Evolutionary conservation across 2,888 invertebrate genomes (phyloP).

Genomic region (Rotaria sp.): DNA sequence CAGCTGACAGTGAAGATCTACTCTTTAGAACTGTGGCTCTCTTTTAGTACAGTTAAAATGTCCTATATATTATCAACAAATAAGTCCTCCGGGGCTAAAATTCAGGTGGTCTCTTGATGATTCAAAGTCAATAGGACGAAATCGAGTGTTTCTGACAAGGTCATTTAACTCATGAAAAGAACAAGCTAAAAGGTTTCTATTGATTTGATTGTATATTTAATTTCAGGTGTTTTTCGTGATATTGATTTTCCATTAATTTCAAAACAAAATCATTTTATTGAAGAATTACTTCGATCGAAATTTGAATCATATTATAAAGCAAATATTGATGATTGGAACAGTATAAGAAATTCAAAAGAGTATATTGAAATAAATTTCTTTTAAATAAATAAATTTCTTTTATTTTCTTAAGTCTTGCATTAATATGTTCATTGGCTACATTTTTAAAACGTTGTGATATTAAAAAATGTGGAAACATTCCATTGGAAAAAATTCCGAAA

Average conservation of each 20-base stretch:
- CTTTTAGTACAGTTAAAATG: too few species aligned
- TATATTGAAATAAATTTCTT: background rate
- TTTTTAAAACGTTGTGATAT: conserved; percentile 31
- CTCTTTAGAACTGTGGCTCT: too few species aligned
- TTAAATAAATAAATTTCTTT: background rate
- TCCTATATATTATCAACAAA: too few species aligned
- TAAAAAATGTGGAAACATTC: conserved; percentile 36
- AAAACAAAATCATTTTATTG: conserved; percentile 29
- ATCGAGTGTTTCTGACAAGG: too few species aligned
- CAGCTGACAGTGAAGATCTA: too few species aligned
- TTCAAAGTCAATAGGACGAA: too few species aligned
- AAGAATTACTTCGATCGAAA: conserved; percentile 6
- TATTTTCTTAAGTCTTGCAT: conserved; percentile 11
- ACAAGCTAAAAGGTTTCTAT: too few species aligned
- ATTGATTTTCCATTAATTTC: background rate
- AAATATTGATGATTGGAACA: conserved; percentile 29
- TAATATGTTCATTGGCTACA: conserved; percentile 36
- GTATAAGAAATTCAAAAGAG: conserved; percentile 5
- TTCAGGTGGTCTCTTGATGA: too few species aligned
- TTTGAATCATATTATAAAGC: conserved; percentile 7
- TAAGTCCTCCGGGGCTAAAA: too few species aligned
- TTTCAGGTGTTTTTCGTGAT: background rate
- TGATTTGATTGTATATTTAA: too few species aligned
- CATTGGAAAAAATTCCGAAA: conserved; percentile 39
- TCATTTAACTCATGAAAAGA: too few species aligned